Conservation (phyloP, 2,888 invertebrate genomes). For the Microctonus brassicae region DNA sequence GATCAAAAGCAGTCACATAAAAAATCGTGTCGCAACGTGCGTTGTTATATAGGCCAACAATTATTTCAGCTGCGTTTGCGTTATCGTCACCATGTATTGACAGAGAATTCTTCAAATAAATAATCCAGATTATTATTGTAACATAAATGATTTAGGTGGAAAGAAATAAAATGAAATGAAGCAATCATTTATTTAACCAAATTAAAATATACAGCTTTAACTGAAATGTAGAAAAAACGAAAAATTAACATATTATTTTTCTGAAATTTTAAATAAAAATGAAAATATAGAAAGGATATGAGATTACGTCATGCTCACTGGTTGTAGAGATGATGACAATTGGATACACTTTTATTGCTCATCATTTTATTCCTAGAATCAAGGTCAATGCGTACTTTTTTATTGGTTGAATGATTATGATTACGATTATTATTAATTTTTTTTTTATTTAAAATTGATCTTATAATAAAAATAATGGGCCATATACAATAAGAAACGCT, state of each 20-base stretch:
- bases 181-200: background rate
- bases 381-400: slow-evolving; percentile 25
- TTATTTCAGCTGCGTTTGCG: slow-evolving; percentile 21
- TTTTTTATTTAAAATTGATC: background rate
- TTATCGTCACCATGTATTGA: background rate
- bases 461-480: background rate
- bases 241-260: slow-evolving; percentile 5
- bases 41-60: slow-evolving; percentile 11
- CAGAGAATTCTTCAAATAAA: background rate
- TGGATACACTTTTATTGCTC: slow-evolving; percentile 19
- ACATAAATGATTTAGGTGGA: background rate
- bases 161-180: background rate
- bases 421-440: too few relatives aligned
- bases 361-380: slow-evolving; percentile 27
- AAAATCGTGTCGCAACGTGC: slow-evolving; percentile 14
- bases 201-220: background rate
- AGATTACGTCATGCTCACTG: slow-evolving; percentile 23
- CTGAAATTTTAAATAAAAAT: slow-evolving; percentile 15
- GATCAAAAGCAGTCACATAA: slow-evolving; percentile 20
- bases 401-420: background rate
- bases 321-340: slow-evolving; percentile 34
- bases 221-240: background rate
- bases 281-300: slow-evolving; percentile 15
- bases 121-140: background rate
- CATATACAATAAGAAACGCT: background rate